Evolutionary conservation across 2,888 invertebrate genomes (phyloP).

Genomic region (Caenorhabditis parvicauda): DNA sequence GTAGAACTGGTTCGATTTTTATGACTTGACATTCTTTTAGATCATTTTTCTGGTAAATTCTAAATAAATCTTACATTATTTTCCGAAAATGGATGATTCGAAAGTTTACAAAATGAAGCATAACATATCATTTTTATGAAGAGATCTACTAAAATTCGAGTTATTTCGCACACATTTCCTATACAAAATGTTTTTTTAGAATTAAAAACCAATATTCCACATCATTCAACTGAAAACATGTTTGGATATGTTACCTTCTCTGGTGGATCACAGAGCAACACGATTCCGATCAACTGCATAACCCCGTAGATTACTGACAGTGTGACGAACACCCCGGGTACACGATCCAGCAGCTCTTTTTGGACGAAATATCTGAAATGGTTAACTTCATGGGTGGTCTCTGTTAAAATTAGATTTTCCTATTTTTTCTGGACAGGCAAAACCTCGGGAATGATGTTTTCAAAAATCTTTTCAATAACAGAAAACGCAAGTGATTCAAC

Average conservation of each 20-base stretch:
- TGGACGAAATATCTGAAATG: slow-evolving; percentile 48
- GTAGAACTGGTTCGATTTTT: too few relatives aligned
- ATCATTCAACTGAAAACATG: not conserved
- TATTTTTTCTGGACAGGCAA: too few relatives aligned
- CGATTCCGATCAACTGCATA: slow-evolving; percentile 56
- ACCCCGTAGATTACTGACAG: slow-evolving; percentile 51
- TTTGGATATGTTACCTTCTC: slow-evolving; percentile 38
- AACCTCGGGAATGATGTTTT: too few relatives aligned
- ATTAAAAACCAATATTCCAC: not conserved
- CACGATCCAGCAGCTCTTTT: slow-evolving; percentile 43
- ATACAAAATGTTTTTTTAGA: not conserved
- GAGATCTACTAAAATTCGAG: too few relatives aligned
- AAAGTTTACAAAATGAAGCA: too few relatives aligned
- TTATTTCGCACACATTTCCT: not conserved
- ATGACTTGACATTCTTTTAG: too few relatives aligned
- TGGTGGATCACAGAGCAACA: slow-evolving; percentile 61
- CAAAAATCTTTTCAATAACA: too few relatives aligned
- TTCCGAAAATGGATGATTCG: too few relatives aligned
- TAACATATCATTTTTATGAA: too few relatives aligned
- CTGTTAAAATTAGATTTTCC: slow-evolving; percentile 2
- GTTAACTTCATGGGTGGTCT: not conserved
- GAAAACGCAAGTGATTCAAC: too few relatives aligned
- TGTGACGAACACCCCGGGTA: slow-evolving; percentile 48
- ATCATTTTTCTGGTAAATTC: too few relatives aligned
- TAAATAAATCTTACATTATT: too few relatives aligned